These are phyloP conservation scores for Stomatorhinus ivindoensis DNA, from an alignment of 2,113 vertebrate genomes.

Conservation along the genomic window DNA sequence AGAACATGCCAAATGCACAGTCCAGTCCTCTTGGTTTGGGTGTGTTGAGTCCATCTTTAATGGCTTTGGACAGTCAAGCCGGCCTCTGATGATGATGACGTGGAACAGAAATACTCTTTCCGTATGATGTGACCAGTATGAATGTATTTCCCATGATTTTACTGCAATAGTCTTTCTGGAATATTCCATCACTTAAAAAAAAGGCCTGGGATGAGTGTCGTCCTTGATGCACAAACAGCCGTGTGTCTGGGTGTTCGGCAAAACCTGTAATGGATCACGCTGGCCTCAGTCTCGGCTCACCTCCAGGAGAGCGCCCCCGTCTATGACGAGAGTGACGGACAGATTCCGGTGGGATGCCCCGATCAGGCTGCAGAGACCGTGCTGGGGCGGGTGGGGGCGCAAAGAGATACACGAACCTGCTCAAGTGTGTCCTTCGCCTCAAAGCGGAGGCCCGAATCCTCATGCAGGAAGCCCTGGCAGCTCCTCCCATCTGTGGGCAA, in stretches of 20 bases:
- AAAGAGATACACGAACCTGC: not conserved
- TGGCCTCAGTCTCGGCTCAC: conserved; percentile 30
- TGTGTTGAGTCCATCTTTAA: not conserved
- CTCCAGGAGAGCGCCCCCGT: conserved; percentile 22
- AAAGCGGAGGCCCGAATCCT: not conserved
- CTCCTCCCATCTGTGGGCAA: not conserved
- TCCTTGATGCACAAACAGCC: not conserved
- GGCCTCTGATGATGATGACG: not conserved
- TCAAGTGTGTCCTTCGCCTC: not conserved
- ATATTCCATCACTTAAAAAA: not conserved
- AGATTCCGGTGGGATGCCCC: not conserved
- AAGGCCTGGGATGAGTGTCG: not conserved
- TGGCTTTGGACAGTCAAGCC: not conserved
- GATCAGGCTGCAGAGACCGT: not conserved
- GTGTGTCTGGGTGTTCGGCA: not conserved
- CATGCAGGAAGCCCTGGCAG: not conserved
- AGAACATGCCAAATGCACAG: not conserved
- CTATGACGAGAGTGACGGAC: conserved; percentile 23
- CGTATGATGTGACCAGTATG: not conserved
- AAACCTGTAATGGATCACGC: conserved; percentile 18
- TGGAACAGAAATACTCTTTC: not conserved
- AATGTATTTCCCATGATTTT: not conserved
- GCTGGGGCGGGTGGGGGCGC: not conserved
- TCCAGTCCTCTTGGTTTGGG: not conserved
- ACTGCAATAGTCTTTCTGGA: not conserved